Percentiles rank a stretch among this genome's conserved stretches.
phyloP scores from a whole-genome alignment of 1,140 invertebrate genomes.

The Colletes gigas region DNA sequence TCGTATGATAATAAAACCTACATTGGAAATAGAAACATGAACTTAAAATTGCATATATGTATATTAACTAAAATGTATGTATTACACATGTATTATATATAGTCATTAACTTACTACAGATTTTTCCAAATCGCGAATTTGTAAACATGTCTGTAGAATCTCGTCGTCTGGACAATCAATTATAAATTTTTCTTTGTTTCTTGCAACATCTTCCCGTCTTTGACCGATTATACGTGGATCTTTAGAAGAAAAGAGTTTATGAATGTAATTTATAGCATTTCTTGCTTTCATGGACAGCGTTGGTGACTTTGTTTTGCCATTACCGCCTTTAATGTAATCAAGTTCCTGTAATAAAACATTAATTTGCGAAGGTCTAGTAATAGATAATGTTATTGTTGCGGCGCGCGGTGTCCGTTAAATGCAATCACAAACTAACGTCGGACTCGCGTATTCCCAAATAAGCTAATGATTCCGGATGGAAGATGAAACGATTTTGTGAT shows the following conservation, averaged over 20 bases:
- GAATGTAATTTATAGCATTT: conserved; percentile 73
- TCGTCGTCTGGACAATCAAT: conserved; percentile 76
- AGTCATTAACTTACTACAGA: conserved; percentile 63
- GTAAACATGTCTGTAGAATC: conserved; percentile 77
- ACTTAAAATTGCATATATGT: not conserved
- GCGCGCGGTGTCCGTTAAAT: too few relatives aligned
- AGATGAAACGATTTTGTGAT: too few relatives aligned
- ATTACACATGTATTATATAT: not conserved
- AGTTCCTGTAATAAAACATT: conserved; percentile 70
- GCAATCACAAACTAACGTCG: too few relatives aligned
- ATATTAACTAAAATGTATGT: not conserved
- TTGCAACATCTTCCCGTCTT: conserved; percentile 68
- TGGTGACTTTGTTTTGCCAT: conserved; percentile 60
- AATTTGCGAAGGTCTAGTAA: conserved; percentile 2
- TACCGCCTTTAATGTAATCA: conserved; percentile 76
- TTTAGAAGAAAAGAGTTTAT: conserved; percentile 72
- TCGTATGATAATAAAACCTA: conserved; percentile 77
- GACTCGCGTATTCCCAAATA: too few relatives aligned
- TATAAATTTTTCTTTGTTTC: conserved; percentile 71
- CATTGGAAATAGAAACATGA: conserved; percentile 24
- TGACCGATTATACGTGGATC: conserved; percentile 77
- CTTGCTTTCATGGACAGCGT: conserved; percentile 66
- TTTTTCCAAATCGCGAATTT: conserved; percentile 67
- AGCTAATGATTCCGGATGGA: too few relatives aligned
- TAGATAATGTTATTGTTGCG: too few relatives aligned